Evolutionary conservation across 2,888 invertebrate genomes (phyloP).

Genomic region (Dynastes grantii): DNA sequence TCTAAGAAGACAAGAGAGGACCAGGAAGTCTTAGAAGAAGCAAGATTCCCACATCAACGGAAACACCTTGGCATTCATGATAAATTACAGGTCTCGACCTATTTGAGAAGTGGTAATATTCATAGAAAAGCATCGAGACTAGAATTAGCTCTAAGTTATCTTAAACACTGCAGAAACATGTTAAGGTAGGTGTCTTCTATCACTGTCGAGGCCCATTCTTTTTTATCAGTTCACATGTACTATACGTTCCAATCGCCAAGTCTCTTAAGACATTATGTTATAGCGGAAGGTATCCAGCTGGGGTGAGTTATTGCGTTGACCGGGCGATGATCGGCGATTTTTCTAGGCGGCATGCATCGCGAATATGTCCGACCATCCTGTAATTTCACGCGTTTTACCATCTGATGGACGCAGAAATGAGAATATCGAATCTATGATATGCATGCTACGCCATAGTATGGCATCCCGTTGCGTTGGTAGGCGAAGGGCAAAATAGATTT

Average conservation of each 20-base stretch:
- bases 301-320: constrained; percentile 9
- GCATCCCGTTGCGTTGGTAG: not conserved
- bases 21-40: too few relatives aligned
- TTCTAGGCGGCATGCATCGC: not conserved
- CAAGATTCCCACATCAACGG: too few relatives aligned
- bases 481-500: too few relatives aligned
- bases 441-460: not conserved
- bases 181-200: not conserved
- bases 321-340: not conserved
- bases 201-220: not conserved
- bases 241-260: not conserved
- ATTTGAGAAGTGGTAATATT: too few relatives aligned
- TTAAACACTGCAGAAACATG: too few relatives aligned
- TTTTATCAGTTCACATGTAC: not conserved
- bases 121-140: too few relatives aligned
- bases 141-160: too few relatives aligned
- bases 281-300: constrained; percentile 9
- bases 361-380: not conserved
- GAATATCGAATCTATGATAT: not conserved
- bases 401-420: not conserved
- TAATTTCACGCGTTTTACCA: constrained; percentile 3
- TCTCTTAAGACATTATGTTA: not conserved
- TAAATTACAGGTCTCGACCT: too few relatives aligned
- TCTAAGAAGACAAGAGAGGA: too few relatives aligned
- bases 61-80: too few relatives aligned